Evolutionary conservation across 2,797 vertebrate genomes (phyloP).

Genomic region (Otolemur crassicaudatus): DNA sequence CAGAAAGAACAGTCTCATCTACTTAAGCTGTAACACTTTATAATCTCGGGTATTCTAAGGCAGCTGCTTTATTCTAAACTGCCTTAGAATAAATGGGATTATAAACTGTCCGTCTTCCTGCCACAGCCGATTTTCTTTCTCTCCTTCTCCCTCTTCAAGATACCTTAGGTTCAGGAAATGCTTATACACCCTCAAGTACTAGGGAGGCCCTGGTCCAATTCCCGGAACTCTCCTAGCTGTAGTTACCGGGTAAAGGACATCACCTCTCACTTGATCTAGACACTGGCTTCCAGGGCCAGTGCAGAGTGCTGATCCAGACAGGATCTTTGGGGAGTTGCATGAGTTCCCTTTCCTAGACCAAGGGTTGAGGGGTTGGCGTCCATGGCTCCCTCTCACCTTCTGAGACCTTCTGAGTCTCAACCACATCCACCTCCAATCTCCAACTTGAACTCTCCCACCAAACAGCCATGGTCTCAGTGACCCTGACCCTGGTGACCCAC

Average conservation of each 20-base stretch:
- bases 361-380: neutral
- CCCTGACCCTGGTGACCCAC: neutral
- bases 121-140: neutral
- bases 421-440: neutral
- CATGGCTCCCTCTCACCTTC: neutral
- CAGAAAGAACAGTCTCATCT: neutral
- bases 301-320: neutral
- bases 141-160: neutral
- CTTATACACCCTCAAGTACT: neutral
- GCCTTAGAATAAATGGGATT: too few species aligned
- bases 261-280: neutral
- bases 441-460: neutral
- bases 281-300: neutral
- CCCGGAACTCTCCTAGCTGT: neutral
- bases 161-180: neutral
- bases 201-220: neutral
- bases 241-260: neutral
- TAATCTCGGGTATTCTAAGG: neutral
- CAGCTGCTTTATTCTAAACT: too few species aligned
- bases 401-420: neutral
- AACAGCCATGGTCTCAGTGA: neutral
- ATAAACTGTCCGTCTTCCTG: neutral
- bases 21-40: neutral
- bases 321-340: neutral
- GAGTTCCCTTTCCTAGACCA: neutral